Evolutionary conservation across 2,113 vertebrate species (phyloP).

Genomic region (Rattus norvegicus): GRCr8 NC_086019.1:63868501-63869000

Average conservation of each 20-base stretch:
- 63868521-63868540: too few species aligned
- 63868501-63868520: background rate
- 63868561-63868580: too few species aligned
- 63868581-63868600: too few species aligned
- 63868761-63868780: background rate
- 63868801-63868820: background rate
- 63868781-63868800: background rate
- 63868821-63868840: background rate
- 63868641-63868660: background rate
- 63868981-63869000: background rate
- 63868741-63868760: background rate
- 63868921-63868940: fast-evolving
- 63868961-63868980: background rate
- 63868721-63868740: background rate
- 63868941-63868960: background rate
- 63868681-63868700: background rate
- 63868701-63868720: background rate
- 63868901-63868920: fast-evolving
- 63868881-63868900: background rate
- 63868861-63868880: fast-evolving
- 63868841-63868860: fast-evolving
- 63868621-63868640: background rate
- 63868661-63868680: background rate
- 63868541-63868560: background rate
- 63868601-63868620: background rate